phyloP scores from a whole-genome alignment of 2,797 vertebrate genomes.

The Mastacembelus armatus region DNA sequence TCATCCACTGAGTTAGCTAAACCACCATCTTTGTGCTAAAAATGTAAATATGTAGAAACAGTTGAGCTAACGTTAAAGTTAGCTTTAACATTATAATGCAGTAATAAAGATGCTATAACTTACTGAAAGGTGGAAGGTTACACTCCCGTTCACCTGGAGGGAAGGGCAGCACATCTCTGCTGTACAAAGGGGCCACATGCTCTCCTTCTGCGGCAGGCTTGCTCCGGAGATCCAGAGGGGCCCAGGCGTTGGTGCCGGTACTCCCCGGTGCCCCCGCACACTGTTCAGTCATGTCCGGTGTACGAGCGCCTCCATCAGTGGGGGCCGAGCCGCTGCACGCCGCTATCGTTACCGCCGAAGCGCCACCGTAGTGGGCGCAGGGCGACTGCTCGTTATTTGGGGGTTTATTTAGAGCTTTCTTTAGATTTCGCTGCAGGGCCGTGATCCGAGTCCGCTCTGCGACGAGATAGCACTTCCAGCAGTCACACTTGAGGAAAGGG shows the following conservation, averaged over 20 bases:
- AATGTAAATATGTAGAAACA: too few relatives aligned
- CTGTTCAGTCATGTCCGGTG: neutral
- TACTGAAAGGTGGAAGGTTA: neutral
- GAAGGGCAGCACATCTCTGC: neutral
- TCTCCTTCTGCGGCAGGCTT: neutral
- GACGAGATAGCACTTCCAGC: constrained; percentile 43
- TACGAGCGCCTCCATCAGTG: neutral
- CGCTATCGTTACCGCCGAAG: too few relatives aligned
- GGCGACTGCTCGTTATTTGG: neutral
- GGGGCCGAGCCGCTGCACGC: neutral
- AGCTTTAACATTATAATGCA: too few relatives aligned
- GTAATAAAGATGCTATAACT: neutral
- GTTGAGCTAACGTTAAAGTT: too few relatives aligned
- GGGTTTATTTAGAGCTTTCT: neutral
- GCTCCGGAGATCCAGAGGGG: neutral
- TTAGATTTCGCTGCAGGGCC: constrained; percentile 47
- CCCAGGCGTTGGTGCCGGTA: fast-evolving
- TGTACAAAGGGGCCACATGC: fast-evolving
- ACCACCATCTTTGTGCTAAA: too few relatives aligned
- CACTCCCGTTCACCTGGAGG: neutral
- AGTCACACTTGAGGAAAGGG: constrained; percentile 29
- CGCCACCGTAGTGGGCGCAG: too few relatives aligned
- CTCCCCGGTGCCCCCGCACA: neutral
- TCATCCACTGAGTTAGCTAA: too few relatives aligned
- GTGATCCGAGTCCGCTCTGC: constrained; percentile 31